phyloP scores from a whole-genome alignment of 2,797 vertebrate genomes.

The Pelochelys cantorii region DNA sequence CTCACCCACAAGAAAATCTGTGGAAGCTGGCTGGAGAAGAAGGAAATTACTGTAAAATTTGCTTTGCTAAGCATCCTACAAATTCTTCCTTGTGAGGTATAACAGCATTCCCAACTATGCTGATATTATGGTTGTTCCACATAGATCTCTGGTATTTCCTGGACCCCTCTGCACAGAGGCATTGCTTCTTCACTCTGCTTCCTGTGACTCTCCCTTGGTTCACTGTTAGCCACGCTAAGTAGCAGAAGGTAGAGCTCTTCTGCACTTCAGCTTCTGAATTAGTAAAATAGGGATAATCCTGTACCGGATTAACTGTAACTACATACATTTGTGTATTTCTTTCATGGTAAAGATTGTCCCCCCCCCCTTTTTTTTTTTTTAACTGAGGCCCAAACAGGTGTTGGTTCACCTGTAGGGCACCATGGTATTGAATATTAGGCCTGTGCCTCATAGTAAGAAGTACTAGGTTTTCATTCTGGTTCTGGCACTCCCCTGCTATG shows the following conservation, averaged over 20 bases:
- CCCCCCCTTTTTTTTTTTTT: not conserved
- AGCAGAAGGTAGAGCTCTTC: not conserved
- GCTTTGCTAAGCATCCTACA: not conserved
- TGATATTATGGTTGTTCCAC: not conserved
- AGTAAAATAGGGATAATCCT: not conserved
- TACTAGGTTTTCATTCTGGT: not conserved
- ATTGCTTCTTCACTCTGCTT: not conserved
- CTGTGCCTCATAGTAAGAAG: not conserved
- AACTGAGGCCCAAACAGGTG: not conserved
- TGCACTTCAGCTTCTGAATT: not conserved
- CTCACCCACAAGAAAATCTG: not conserved
- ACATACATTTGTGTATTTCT: not conserved
- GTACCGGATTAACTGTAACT: not conserved
- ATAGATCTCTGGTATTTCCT: not conserved
- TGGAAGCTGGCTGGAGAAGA: not conserved
- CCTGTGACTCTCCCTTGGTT: not conserved
- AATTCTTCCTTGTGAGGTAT: not conserved
- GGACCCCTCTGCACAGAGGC: not conserved
- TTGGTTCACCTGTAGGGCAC: not conserved
- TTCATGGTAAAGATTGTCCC: not conserved
- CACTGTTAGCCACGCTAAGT: not conserved
- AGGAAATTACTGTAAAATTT: not conserved
- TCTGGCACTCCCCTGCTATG: not conserved
- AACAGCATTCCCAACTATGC: not conserved
- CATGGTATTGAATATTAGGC: not conserved